Conservation (phyloP, 2,888 invertebrate species). For the Ennomos fuscantarius region DNA sequence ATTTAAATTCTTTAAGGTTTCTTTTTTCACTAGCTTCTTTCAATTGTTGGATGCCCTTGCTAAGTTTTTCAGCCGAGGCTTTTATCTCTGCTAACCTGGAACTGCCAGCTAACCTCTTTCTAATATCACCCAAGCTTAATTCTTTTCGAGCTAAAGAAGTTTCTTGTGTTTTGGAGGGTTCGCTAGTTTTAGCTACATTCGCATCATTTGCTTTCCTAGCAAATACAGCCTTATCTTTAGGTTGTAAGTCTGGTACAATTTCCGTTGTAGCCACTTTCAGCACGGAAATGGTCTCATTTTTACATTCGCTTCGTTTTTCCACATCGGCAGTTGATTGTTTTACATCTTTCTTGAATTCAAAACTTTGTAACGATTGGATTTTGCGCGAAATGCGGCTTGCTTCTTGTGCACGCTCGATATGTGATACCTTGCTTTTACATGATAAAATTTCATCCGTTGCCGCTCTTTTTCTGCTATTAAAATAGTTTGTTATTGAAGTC, state of each 20-base stretch:
- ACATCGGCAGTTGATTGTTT: conserved; percentile 20
- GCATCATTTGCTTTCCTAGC: conserved; percentile 64
- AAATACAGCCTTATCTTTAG: conserved; percentile 51
- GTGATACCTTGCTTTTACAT: conserved; percentile 80
- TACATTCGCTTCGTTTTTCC: conserved; percentile 21
- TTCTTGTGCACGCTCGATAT: conserved; percentile 58
- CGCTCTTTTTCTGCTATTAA: conserved; percentile 90
- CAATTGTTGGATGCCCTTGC: conserved; percentile 87
- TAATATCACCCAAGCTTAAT: conserved; percentile 88
- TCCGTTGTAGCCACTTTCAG: conserved; percentile 19
- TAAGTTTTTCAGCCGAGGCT: conserved; percentile 87
- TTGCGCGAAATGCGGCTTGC: conserved; percentile 52
- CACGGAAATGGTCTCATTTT: conserved; percentile 20
- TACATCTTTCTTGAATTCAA: conserved; percentile 35
- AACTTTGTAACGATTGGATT: conserved; percentile 41
- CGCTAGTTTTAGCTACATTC: conserved; percentile 54
- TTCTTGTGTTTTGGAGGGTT: conserved; percentile 62
- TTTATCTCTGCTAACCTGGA: conserved; percentile 89
- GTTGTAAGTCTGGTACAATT: conserved; percentile 12
- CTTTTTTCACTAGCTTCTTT: conserved; percentile 77
- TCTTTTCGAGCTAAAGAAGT: conserved; percentile 83
- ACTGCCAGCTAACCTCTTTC: conserved; percentile 87
- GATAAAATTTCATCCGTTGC: conserved; percentile 87
- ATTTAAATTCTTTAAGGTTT: conserved; percentile 88
- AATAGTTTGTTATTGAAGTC: conserved; percentile 90